Conservation (phyloP, 2,797 vertebrate species). For the Crypturellus tataupa region DNA sequence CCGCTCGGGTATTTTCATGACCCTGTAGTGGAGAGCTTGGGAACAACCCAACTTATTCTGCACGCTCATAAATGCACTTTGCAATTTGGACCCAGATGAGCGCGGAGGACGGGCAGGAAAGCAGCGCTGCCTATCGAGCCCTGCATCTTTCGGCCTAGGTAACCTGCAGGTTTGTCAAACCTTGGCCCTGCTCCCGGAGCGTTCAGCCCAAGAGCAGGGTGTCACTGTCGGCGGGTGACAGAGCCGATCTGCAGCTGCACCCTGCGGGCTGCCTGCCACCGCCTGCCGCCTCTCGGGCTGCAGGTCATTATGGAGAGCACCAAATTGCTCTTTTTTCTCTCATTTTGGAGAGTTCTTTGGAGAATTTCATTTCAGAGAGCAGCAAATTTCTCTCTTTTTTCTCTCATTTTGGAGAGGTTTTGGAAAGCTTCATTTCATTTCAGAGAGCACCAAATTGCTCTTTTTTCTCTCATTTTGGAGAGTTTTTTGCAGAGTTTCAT, state of each 20-base stretch:
- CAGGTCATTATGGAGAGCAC: not conserved
- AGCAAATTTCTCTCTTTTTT: too few relatives aligned
- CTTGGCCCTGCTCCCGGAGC: not conserved
- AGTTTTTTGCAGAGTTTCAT: too few relatives aligned
- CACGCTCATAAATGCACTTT: accelerated
- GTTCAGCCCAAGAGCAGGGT: not conserved
- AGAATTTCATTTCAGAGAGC: too few relatives aligned
- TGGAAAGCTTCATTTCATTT: too few relatives aligned
- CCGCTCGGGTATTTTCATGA: accelerated
- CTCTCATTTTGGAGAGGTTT: too few relatives aligned
- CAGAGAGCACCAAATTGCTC: too few relatives aligned
- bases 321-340: too few relatives aligned
- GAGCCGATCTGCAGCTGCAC: not conserved
- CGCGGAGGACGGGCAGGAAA: not conserved
- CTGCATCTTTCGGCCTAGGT: not conserved
- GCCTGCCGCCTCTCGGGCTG: not conserved
- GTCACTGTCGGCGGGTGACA: accelerated
- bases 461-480: too few relatives aligned
- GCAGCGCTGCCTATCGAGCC: not conserved
- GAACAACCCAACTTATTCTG: accelerated
- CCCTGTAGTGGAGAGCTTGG: not conserved
- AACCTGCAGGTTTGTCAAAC: not conserved
- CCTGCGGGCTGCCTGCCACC: not conserved
- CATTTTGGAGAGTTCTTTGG: too few relatives aligned
- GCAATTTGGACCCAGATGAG: not conserved